phyloP scores from a whole-genome alignment of 2,888 invertebrate genomes.

The Stramonita haemastoma region DNA sequence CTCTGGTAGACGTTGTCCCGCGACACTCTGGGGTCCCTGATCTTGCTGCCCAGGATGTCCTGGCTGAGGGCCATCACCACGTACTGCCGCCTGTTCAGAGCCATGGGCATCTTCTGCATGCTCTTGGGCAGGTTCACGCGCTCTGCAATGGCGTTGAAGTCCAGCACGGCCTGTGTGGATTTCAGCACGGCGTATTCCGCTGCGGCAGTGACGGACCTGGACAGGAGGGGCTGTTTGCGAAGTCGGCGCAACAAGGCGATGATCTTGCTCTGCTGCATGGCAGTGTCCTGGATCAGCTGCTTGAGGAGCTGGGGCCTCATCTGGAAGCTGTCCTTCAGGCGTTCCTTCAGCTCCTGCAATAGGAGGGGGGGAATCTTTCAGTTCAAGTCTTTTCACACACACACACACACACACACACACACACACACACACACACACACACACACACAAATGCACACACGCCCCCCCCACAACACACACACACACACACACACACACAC shows the following conservation, averaged over 20 bases:
- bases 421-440: too few species aligned
- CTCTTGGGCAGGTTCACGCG: background rate
- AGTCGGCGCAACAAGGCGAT: background rate
- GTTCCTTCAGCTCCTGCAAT: slow-evolving; percentile 5
- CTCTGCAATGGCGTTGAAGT: background rate
- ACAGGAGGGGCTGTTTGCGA: background rate
- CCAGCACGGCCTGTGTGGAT: background rate
- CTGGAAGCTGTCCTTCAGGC: background rate
- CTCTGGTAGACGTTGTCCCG: too few species aligned
- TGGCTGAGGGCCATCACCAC: background rate
- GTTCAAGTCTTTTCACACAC: too few species aligned
- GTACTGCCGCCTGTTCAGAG: background rate
- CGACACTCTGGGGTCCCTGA: too few species aligned
- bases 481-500: too few species aligned
- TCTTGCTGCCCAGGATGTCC: background rate
- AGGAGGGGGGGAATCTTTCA: too few species aligned
- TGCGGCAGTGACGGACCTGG: background rate
- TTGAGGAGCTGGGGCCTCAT: background rate
- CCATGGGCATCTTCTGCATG: background rate
- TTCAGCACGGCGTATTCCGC: background rate
- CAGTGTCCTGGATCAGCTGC: background rate
- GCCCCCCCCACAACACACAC: too few species aligned
- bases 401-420: too few species aligned
- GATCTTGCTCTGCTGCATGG: background rate
- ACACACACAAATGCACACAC: too few species aligned